Conservation (phyloP, 64 coral and sea anemone species). For the Astreopora myriophthalma region DNA sequence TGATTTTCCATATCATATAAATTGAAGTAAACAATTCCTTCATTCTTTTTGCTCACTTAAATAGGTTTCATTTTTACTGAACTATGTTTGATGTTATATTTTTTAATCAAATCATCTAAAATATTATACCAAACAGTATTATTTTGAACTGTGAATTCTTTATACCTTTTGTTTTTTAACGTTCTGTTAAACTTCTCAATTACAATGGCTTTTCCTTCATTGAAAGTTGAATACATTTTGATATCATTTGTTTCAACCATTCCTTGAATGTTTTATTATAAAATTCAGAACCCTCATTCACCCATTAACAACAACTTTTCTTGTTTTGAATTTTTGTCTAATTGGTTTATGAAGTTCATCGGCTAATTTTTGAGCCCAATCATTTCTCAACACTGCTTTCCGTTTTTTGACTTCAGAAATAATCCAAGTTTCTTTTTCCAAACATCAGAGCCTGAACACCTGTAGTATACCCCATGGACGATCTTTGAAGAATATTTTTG, state of each 20-base stretch:
- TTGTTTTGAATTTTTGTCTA: no score
- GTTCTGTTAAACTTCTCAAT: constrained; percentile 56
- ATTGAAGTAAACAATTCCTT: no score
- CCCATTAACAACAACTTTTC: background rate
- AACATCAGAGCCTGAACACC: background rate
- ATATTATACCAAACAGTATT: constrained; percentile 16
- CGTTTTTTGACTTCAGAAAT: background rate
- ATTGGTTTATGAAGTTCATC: no score
- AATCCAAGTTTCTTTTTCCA: constrained; percentile 13
- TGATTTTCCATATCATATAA: background rate
- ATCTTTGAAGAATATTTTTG: background rate
- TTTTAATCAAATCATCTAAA: background rate
- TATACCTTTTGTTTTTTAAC: constrained; percentile 43
- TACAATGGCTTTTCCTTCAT: constrained; percentile 52
- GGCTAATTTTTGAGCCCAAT: background rate
- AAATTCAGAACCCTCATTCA: background rate
- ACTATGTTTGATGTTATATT: constrained; percentile 14
- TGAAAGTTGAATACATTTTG: constrained; percentile 46
- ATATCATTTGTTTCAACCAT: background rate
- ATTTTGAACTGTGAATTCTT: constrained; percentile 21
- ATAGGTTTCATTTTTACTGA: background rate
- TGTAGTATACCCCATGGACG: background rate
- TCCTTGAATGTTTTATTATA: background rate
- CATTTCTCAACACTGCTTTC: background rate
- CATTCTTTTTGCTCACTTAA: background rate